Evolutionary conservation across 2,797 vertebrate species (phyloP), one percentile per base, ranked within the genome.

Genomic region (Pteronotus mesoamericanus): DNA sequence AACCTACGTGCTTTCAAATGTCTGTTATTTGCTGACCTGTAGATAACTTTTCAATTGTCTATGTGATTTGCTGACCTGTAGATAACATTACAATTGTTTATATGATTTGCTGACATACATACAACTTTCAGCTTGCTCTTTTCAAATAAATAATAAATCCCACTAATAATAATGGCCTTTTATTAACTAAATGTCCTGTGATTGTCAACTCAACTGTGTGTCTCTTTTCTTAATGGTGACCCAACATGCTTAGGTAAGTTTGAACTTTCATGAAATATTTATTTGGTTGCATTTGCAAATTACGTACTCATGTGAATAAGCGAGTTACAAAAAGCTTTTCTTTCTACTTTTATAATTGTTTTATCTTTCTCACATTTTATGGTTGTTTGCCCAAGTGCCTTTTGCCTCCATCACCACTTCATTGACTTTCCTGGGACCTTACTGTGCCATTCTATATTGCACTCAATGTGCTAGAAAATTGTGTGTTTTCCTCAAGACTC

Each of bases 191-290:
- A 94, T 94, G 91, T 32, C 46, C 37, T 94, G 15, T 82, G 39
- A 72, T 91, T 84, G 51, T 91, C 66, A 93, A 55, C 59, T 82
- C 89, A 7, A 5, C 74, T 96, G 22, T 92, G 79, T 96, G 12
- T 90, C 18, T 96, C 26, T 87, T 57, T 84, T 0, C 19, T 95
- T 95, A 97, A 98, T 97, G 46, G 55, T 29, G 77, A 68, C 32
- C 42, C 72, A 51, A 96, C 96, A 79, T 96, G 97, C 97, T 92
- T 89, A 97, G 92, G 74, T 96, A 97, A 89, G 94, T 94, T 95
- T 83, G 87, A 92, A 96, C 42, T 34, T 91, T 61, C 12, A 97
- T 91, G 94, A 98, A 97, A 93, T 59, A 96, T 97, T 86, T 59
- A 90, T 97, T 96, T 91, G 94, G 14, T 95, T 92, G 26, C 82